Percentiles rank a stretch among this genome's conserved stretches.
Evolutionary conservation across 2,888 invertebrate species (phyloP).

Genomic region (Pammene aurita): DNA sequence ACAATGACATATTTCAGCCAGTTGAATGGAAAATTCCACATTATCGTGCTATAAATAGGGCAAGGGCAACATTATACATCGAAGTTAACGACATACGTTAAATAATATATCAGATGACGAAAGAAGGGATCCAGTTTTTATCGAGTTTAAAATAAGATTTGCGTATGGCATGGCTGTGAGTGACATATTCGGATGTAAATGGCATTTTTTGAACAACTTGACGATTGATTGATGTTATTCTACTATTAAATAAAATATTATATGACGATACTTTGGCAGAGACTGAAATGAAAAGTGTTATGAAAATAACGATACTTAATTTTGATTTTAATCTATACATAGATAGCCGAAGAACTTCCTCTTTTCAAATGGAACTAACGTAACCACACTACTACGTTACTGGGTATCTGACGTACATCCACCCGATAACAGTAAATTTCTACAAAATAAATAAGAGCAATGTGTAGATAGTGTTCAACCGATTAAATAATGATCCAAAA

Average conservation of each 20-base stretch:
- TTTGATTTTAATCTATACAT: too few relatives aligned
- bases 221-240: constrained; percentile 21
- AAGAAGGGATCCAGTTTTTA: constrained; percentile 23
- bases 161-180: constrained; percentile 24
- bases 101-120: constrained; percentile 19
- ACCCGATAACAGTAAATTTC: too few relatives aligned
- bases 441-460: too few relatives aligned
- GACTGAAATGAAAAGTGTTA: not conserved
- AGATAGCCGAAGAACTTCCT: too few relatives aligned
- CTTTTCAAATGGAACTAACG: too few relatives aligned
- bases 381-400: too few relatives aligned
- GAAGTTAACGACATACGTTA: constrained; percentile 2
- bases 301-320: too few relatives aligned
- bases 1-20: constrained; percentile 14
- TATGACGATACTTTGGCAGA: too few relatives aligned
- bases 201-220: constrained; percentile 12
- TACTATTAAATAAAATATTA: not conserved
- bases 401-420: too few relatives aligned
- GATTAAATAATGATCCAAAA: too few relatives aligned
- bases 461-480: too few relatives aligned
- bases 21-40: not conserved
- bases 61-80: not conserved
- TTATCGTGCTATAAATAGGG: not conserved
- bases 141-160: constrained; percentile 17
- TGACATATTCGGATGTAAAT: constrained; percentile 22